Base-by-base conservation (phyloP, 2,797 vertebrate species). In the Fratercula arctica region DNA sequence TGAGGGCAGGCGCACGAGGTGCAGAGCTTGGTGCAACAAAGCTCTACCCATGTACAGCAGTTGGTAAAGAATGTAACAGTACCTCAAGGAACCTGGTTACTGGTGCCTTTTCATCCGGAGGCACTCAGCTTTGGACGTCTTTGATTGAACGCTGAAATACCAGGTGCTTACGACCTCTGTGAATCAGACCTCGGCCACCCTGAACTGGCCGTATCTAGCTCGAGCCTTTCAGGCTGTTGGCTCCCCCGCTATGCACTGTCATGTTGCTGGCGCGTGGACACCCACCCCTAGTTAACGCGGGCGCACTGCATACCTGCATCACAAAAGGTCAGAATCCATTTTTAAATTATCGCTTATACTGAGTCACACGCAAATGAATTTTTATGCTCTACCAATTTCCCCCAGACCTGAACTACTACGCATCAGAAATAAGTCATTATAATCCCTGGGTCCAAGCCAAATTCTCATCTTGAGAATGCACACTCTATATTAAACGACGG, bases 31-130 rank as follows among this genome's bases (percentile, higher is more conserved):
- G 33, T 21, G 48, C 11, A 41, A 16, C 29, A 43, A 51, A 82
- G 23, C 11, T 37, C 28, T 69, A 28, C 50, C n/a, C 68, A n/a
- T 0, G 0, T 1, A 29, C 16, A 78, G 59, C 70, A 43, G 2
- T 2, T 48, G 28, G 8, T 31, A 51, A 21, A 77, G 74, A 56
- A 56, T 7, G 13, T 4, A 28, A 31, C 10, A 19, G 8, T 16
- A 11, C 10, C 16, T 35, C 37, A 2, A 35, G 45, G 28, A 85
- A 59, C 23, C 2, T 56, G 29, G 28, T 41, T 39, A 57, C 21
- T 33, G 37, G 5, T 43, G 53, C 23, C 31, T 70, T 56, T 61
- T 64, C 37, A 21, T 46, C 74, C 16, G 57, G 51, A 89, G 41
- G 24, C 13, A 31, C 41, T 91, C 41, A 28, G n/a, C 48, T 94